Base-by-base conservation (phyloP, 2,888 invertebrate species). In the Camponotus fellah region DNA sequence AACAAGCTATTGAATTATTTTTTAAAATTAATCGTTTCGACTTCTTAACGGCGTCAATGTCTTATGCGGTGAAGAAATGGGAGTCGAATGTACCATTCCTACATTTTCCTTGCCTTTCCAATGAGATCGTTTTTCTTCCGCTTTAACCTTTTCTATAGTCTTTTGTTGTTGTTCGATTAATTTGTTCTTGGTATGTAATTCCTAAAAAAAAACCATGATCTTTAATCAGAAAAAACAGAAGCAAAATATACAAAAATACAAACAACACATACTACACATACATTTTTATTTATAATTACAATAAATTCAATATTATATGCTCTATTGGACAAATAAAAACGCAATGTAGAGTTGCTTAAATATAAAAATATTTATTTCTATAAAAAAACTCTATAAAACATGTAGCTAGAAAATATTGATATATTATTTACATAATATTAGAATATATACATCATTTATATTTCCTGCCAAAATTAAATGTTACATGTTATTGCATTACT, bases 71-170 rank as follows among this genome's bases (percentile, higher is more conserved):
- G 94, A 93, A 10, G 92, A 90, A 58, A 91, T 89, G 37, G 93
- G 92, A 2, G 93, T 92, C 9, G 92, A 83, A 71, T 89, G 90
- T 37, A 95, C 92, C 71, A 94, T 92, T 75, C 94, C 91, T 26
- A 95, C 83, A 89, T 96, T 96, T 89, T 96, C 96, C 89, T 96
- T 96, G 77, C 95, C 95, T 77, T 93, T 95, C 53, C 89, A 87
- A 60, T 91, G 88, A 46, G 91, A 84, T 62, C 94, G 94, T 76
- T 92, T 93, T 72, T 94, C 95, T 60, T 95, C 92, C 21, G 92
- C 90, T 90, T 91, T 95, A 14, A 95, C 88, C 87, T 95, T 95
- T 81, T 95, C 96, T 49, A 95, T 95, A 2, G 87, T 92, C 83
- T 94, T 95, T 26, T 92, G 89, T 80, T 95, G 95, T 3, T 93